Percentiles rank a stretch among this genome's conserved stretches.
Evolutionary conservation across 2,888 invertebrate species (phyloP).

Genomic region (Leucania comma): DNA sequence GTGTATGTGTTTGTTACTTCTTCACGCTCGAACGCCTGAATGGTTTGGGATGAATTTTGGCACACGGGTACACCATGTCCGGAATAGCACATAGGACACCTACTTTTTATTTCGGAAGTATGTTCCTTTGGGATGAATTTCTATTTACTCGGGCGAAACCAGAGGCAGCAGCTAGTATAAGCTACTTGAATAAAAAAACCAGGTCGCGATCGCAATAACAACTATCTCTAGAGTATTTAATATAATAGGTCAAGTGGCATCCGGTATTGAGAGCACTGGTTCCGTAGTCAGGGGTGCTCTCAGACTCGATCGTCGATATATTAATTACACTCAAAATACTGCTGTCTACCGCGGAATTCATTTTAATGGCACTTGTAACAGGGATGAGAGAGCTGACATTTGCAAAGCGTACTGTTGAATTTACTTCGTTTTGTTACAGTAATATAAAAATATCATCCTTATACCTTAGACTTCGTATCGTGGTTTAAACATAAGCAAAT

Average conservation of each 20-base stretch:
- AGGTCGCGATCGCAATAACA: background rate
- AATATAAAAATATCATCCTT: too few relatives aligned
- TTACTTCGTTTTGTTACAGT: background rate
- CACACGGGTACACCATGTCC: too few relatives aligned
- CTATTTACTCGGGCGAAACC: too few relatives aligned
- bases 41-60: too few relatives aligned
- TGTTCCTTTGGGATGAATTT: too few relatives aligned
- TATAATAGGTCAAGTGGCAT: slow-evolving; percentile 38
- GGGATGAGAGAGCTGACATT: background rate
- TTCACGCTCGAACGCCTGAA: too few relatives aligned
- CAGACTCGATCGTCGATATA: slow-evolving; percentile 14
- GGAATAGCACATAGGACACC: too few relatives aligned
- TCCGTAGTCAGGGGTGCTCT: slow-evolving; percentile 36
- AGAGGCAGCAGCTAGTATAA: too few relatives aligned
- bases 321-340: slow-evolving; percentile 28
- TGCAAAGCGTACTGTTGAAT: background rate
- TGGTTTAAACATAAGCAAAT: too few relatives aligned
- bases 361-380: slow-evolving; percentile 19
- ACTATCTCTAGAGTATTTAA: slow-evolving; percentile 30
- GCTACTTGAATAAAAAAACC: background rate
- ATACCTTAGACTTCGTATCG: too few relatives aligned
- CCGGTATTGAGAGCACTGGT: slow-evolving; percentile 9
- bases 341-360: slow-evolving; percentile 10
- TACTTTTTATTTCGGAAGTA: too few relatives aligned
- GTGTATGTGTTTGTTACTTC: too few relatives aligned